These are phyloP conservation scores for Porites evermanni DNA, from an alignment of 92 coral and sea anemone species.

Conservation along the genomic window DNA sequence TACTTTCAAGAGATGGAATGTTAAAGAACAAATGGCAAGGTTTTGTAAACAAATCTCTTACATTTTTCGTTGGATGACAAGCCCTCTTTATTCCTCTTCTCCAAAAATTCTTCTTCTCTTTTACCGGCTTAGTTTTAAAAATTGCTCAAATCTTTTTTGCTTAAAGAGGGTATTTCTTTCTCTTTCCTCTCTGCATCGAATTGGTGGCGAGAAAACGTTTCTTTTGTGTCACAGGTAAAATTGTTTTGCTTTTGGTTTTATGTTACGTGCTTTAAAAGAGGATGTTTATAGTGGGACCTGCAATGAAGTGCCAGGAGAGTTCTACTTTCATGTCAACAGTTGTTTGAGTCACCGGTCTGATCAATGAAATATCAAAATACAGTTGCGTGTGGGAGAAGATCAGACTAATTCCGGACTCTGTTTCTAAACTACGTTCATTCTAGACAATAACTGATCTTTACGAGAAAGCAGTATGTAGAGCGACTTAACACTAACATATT, in stretches of 20 bases:
- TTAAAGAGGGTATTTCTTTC: neutral
- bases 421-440: neutral
- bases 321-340: conserved; percentile 3
- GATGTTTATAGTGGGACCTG: conserved; percentile 43
- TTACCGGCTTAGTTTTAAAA: neutral
- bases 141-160: neutral
- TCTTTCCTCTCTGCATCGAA: conserved; percentile 20
- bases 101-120: neutral
- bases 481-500: no score
- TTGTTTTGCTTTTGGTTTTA: conserved; percentile 40
- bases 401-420: neutral
- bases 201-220: neutral
- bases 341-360: conserved; percentile 35
- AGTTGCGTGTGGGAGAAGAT: conserved; percentile 19
- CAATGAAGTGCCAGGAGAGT: conserved; percentile 9
- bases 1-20: neutral
- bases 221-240: conserved; percentile 22
- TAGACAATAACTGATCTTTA: neutral
- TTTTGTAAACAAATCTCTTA: conserved; percentile 19
- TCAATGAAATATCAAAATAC: conserved; percentile 20
- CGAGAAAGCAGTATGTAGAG: neutral
- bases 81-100: neutral
- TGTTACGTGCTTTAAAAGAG: conserved; percentile 45
- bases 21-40: neutral
- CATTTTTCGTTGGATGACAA: conserved; percentile 18